Conservation (phyloP, 1,140 invertebrate genomes). For the Lineus longissimus region DNA sequence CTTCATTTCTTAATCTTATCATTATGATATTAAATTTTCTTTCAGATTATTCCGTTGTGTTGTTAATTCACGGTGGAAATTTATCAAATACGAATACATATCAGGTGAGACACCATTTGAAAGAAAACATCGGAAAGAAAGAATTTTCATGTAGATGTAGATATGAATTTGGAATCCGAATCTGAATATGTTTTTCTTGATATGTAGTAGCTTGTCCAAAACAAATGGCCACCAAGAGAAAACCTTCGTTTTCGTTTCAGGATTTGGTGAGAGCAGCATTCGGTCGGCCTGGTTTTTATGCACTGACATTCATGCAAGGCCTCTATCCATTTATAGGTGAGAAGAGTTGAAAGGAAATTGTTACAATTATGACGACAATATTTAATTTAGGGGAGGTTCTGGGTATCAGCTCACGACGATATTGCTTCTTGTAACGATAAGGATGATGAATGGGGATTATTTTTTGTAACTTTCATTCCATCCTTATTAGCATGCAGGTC, state of each 20-base stretch:
- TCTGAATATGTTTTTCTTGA: too few species aligned
- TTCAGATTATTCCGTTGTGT: conserved; percentile 74
- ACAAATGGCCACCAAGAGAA: too few species aligned
- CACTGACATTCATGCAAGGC: conserved; percentile 75
- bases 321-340: conserved; percentile 83
- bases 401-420: neutral
- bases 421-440: neutral
- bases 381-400: neutral
- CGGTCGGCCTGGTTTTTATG: conserved; percentile 73
- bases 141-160: too few species aligned
- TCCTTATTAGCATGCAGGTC: too few species aligned
- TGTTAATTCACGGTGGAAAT: conserved; percentile 77
- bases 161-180: too few species aligned
- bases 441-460: neutral
- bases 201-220: too few species aligned
- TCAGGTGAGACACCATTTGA: too few species aligned
- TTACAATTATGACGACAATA: neutral
- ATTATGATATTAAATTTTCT: conserved; percentile 13
- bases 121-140: too few species aligned
- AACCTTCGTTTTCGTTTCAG: conserved; percentile 33
- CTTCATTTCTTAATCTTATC: too few species aligned
- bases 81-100: conserved; percentile 79
- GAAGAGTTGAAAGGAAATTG: conserved; percentile 21
- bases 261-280: conserved; percentile 79
- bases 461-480: too few species aligned